These are phyloP conservation scores for Lochmaea capreae DNA, from an alignment of 2,888 invertebrate genomes.

Conservation along the genomic window DNA sequence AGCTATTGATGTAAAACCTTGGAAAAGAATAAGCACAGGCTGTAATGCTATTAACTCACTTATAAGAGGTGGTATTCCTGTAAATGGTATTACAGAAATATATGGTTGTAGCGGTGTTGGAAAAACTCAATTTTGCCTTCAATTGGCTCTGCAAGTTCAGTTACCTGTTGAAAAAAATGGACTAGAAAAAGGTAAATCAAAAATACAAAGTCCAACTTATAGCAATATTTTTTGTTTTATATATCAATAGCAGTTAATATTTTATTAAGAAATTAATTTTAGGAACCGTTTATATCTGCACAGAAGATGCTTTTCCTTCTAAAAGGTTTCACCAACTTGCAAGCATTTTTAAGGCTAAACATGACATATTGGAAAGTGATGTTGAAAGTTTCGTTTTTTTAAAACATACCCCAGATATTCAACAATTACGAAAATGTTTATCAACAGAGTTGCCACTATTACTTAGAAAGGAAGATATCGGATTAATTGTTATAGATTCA, in stretches of 20 bases:
- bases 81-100: constrained; percentile 79
- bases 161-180: constrained; percentile 68
- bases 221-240: background rate
- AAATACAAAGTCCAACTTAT: background rate
- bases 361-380: constrained; percentile 54
- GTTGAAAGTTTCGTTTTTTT: constrained; percentile 74
- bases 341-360: constrained; percentile 57
- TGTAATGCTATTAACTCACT: constrained; percentile 72
- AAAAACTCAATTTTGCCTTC: constrained; percentile 84
- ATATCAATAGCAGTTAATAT: constrained; percentile 44
- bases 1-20: constrained; percentile 51
- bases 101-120: constrained; percentile 85
- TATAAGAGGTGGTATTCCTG: constrained; percentile 76
- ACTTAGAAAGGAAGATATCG: constrained; percentile 61
- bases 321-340: constrained; percentile 73
- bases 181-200: constrained; percentile 64
- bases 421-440: constrained; percentile 70
- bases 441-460: constrained; percentile 68
- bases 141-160: constrained; percentile 76
- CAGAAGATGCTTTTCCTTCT: constrained; percentile 82
- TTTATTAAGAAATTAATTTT: constrained; percentile 8
- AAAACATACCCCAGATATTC: constrained; percentile 73
- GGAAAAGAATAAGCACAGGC: constrained; percentile 67
- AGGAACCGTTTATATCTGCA: constrained; percentile 78
- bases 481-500: constrained; percentile 78